Evolutionary conservation across 2,113 vertebrate species (phyloP).

Genomic region (Motacilla tschutschensis): DNA sequence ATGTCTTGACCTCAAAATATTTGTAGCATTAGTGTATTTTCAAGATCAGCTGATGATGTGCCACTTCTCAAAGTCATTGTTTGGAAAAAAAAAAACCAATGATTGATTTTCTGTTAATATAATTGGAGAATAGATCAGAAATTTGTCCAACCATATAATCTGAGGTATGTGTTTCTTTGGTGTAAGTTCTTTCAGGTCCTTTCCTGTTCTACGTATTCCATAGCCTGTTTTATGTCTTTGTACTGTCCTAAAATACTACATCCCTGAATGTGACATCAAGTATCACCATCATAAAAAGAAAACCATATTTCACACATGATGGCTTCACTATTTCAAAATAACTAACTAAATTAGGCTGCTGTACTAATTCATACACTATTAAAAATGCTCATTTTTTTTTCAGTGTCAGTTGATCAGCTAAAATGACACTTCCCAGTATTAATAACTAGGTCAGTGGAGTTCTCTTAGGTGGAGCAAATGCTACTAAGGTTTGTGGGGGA

Average conservation of each 20-base stretch:
- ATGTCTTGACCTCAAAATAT: background rate
- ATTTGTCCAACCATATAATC: background rate
- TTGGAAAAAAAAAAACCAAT: background rate
- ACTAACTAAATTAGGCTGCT: background rate
- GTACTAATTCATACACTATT: background rate
- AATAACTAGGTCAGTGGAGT: background rate
- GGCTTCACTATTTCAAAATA: background rate
- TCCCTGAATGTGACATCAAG: background rate
- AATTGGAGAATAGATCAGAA: background rate
- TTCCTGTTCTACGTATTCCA: background rate
- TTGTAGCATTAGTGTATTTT: background rate
- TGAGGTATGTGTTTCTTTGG: background rate
- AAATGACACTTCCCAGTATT: background rate
- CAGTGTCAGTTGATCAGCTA: background rate
- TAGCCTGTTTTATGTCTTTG: background rate
- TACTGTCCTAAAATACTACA: background rate
- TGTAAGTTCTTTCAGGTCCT: background rate
- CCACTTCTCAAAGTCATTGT: background rate
- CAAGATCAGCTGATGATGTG: background rate
- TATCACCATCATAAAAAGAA: background rate
- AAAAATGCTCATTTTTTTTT: background rate
- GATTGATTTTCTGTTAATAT: background rate
- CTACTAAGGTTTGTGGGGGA: background rate
- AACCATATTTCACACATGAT: background rate
- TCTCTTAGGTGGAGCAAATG: background rate